phyloP scores from a whole-genome alignment of 2,113 vertebrate genomes.

The Hippocampus guttulatus region DNA sequence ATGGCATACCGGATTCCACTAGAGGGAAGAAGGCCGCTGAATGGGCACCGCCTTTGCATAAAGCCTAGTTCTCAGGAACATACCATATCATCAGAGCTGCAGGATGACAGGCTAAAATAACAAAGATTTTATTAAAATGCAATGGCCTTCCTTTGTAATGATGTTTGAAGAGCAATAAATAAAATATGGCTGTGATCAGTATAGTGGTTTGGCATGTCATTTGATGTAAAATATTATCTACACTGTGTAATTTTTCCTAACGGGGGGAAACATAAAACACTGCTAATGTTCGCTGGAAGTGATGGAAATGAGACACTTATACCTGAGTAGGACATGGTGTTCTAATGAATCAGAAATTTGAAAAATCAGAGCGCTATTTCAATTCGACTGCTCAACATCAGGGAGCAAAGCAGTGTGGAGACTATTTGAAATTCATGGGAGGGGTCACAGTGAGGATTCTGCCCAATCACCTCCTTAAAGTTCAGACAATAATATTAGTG shows the following conservation, averaged over 20 bases:
- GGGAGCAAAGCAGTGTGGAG: constrained; percentile 8
- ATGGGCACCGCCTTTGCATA: constrained; percentile 18
- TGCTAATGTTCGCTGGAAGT: constrained; percentile 7
- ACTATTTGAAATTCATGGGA: constrained; percentile 38
- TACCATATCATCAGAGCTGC: constrained; percentile 4
- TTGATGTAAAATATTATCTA: constrained; percentile 29
- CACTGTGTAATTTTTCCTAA: constrained; percentile 24
- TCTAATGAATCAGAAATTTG: constrained; percentile 6
- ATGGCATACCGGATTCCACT: constrained; percentile 34
- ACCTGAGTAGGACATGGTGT: background rate
- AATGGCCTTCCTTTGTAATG: constrained; percentile 21
- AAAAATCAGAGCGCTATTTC: constrained; percentile 13
- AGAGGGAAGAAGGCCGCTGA: constrained; percentile 10
- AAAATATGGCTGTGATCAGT: constrained; percentile 15
- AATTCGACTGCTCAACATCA: constrained; percentile 13
- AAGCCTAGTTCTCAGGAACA: background rate
- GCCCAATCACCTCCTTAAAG: constrained; percentile 1
- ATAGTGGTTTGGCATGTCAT: constrained; percentile 26
- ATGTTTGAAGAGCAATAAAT: constrained; percentile 38
- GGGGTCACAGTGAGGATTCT: constrained; percentile 26
- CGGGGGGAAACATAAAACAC: constrained; percentile 15
- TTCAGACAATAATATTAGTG: constrained; percentile 50
- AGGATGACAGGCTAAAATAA: background rate
- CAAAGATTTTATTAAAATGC: constrained; percentile 12
- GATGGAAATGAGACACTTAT: constrained; percentile 1